Percentiles rank a stretch among this genome's conserved stretches.
Evolutionary conservation across 2,797 vertebrate genomes (phyloP).

Genomic region (Spinibarbus caldwelli): DNA sequence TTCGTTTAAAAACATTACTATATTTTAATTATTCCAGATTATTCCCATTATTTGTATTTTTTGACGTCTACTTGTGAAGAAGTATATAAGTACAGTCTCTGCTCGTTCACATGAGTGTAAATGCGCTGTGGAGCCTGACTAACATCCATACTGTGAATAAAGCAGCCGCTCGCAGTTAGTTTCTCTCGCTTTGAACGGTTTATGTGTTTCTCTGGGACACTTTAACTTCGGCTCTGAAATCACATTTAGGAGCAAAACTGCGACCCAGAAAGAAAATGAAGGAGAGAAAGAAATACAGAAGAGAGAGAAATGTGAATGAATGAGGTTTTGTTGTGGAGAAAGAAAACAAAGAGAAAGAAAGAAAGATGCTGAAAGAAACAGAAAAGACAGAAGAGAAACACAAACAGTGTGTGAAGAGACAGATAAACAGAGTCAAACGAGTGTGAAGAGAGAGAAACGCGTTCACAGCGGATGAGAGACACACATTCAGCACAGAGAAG

Average conservation of each 20-base stretch:
- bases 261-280: conserved; percentile 4
- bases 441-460: conserved; percentile 8
- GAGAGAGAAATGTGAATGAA: not conserved
- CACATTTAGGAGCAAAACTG: conserved; percentile 48
- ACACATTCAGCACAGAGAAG: not conserved
- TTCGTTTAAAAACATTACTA: too few relatives aligned
- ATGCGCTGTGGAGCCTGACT: too few relatives aligned
- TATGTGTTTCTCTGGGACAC: conserved; percentile 43
- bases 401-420: conserved; percentile 19
- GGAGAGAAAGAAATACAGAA: not conserved
- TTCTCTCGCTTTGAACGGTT: conserved; percentile 27
- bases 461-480: not conserved
- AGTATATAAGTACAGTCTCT: not conserved
- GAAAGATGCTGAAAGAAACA: too few relatives aligned
- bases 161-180: not conserved
- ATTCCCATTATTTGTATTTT: too few relatives aligned
- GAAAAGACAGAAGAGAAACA: conserved; percentile 5
- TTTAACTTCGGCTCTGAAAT: conserved; percentile 42
- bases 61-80: not conserved
- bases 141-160: not conserved
- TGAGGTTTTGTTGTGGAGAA: conserved; percentile 7
- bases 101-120: not conserved
- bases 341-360: conserved; percentile 7
- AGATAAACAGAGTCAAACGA: conserved; percentile 14
- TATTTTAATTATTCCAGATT: too few relatives aligned